Base-by-base conservation (phyloP, 2,797 vertebrate genomes). In the Brachyalestes nurse region DNA sequence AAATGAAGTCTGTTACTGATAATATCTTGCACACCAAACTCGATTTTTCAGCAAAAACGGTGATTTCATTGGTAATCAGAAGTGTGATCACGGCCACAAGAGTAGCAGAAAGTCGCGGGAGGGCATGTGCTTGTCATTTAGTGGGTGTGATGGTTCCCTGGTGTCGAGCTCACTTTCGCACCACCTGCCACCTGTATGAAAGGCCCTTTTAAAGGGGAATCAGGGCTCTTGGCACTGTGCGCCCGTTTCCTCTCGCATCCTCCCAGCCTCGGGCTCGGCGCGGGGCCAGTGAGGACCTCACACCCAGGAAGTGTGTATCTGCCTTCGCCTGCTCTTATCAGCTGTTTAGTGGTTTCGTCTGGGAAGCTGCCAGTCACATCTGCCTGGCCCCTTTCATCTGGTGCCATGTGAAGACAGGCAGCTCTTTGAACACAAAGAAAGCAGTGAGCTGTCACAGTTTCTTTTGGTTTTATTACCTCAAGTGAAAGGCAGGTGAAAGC, bases 271-370 rank as follows among this genome's bases (percentile, higher is more conserved):
- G 76, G 79, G 84, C 84, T 21, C 66, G 88, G 87, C 81, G 65
- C 6, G 55, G 78, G 72, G 86, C 89, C 88, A 91, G 80, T 23
- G 38, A 45, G 85, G 87, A 91, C 82, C 82, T 79, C 78, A 82
- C 88, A 79, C 87, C 49, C 77, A 85, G 83, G 77, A 84, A 84
- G 84, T 77, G 55, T 65, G 53, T 75, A 58, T 84, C 65, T 81
- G 76, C 78, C 82, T 72, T 61, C 57, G 81, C 74, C 74, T 75
- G 73, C 55, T 67, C 34, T 84, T 74, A 80, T 82, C 78, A 83
- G 79, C 78, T 78, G 70, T 72, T 70, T 81, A 81, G 86, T 84
- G 82, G 19, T 80, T 91, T 91, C 73, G 83, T 81, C 60, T 78
- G 72, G 78, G 79, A 66, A 78, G 49, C 84, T 85, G 87, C 85